Evolutionary conservation across 2,888 invertebrate genomes (phyloP).

Genomic region (Chymomyza fuscimana): DNA sequence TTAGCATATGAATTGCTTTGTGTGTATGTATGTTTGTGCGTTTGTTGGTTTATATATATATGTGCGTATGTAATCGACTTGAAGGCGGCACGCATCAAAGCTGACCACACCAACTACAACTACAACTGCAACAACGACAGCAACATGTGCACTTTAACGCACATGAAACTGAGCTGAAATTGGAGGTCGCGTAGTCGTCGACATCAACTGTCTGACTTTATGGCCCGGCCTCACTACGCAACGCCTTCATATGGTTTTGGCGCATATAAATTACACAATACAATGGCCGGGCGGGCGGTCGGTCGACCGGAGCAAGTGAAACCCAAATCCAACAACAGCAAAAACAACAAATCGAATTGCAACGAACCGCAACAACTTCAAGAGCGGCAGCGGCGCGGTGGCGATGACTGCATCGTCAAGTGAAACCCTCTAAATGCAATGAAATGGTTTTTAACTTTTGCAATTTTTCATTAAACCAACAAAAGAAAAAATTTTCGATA

Average conservation of each 20-base stretch:
- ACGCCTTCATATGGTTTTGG: constrained; percentile 55
- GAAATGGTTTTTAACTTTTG: constrained; percentile 71
- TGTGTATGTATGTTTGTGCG: constrained; percentile 28
- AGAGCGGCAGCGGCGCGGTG: constrained; percentile 17
- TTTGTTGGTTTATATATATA: constrained; percentile 10
- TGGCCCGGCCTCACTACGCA: constrained; percentile 26
- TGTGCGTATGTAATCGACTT: constrained; percentile 22
- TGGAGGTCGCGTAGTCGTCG: constrained; percentile 70
- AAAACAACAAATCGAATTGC: constrained; percentile 62
- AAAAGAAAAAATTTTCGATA: constrained; percentile 22
- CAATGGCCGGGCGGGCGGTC: constrained; percentile 28
- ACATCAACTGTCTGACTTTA: constrained; percentile 14
- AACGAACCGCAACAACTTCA: constrained; percentile 37
- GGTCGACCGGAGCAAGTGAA: constrained; percentile 24
- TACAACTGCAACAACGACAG: constrained; percentile 5
- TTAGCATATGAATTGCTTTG: constrained; percentile 66
- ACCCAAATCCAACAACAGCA: constrained; percentile 36
- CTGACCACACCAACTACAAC: constrained; percentile 51
- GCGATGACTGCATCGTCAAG: constrained; percentile 39
- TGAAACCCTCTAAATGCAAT: constrained; percentile 72
- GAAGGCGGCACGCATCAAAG: constrained; percentile 63
- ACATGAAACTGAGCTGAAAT: constrained; percentile 65
- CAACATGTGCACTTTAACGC: constrained; percentile 64
- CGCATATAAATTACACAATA: constrained; percentile 71
- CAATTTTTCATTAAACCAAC: constrained; percentile 55